Evolutionary conservation across 2,797 vertebrate genomes (phyloP), one percentile per base, ranked within the genome.

Genomic region (Apogon hyalosoma): DNA sequence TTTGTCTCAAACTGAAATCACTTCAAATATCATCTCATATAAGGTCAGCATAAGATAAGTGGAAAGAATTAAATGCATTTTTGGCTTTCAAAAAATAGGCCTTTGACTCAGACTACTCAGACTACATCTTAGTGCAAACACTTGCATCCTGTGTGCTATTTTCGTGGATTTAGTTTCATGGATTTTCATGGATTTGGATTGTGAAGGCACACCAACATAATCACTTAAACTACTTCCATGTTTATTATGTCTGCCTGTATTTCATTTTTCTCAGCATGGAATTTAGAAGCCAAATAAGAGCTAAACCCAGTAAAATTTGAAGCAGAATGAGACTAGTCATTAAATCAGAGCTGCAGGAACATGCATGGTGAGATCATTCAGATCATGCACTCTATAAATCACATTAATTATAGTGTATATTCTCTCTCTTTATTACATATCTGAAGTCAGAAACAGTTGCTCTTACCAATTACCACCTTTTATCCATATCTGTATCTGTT

Each of bases 141-240:
- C 51, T 70, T 33, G 18, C 73, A 77, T 75, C 71, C 78, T 82
- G 75, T 81, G 74, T 79, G 75, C 73, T 86, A 72, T 86, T 86
- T 87, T 77, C 59, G 73, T 76, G 77, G 87, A 85, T 86, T 89
- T 87, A 79, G 73, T 65, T 72, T 75, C 36, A 63, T 73, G 90
- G 88, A 91, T 89, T 88, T 89, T 82, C 69, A 67, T 81, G 85
- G 84, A 89, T 90, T 86, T 87, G 77, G 77, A 75, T 78, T 70
- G 66, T 64, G 61, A 83, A 84, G 68, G 74, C 64, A 13, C 75
- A 67, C 41, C 15, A 41, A 75, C 79, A 84, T 87, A 90, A 88
- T 89, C 84, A 87, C 74, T 85, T 87, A 89, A 88, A 87, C 80
- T 83, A 78, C 76, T 75, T 85, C 68, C 60, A 14, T 88, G 76